Evolutionary conservation across 2,888 invertebrate species (phyloP).

Genomic region (Amphipoea lucens): DNA sequence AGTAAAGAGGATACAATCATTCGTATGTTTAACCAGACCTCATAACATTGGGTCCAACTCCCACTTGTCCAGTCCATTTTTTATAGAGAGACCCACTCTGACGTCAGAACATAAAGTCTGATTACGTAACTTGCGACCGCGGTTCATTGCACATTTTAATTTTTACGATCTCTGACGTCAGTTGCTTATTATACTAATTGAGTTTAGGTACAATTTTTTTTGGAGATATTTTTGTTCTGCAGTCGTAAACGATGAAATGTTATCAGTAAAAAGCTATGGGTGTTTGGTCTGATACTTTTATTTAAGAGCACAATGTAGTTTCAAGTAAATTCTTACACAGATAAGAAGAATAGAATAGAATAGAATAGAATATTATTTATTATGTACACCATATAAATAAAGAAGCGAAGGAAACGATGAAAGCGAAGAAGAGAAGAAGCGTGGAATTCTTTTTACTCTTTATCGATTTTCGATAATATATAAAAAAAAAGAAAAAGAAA

Average conservation of each 20-base stretch:
- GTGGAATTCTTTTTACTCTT: not conserved
- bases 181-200: constrained; percentile 27
- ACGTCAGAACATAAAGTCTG: constrained; percentile 47
- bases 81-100: constrained; percentile 29
- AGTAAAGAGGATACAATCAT: constrained; percentile 24
- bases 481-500: too few species aligned
- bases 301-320: not conserved
- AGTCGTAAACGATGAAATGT: not conserved
- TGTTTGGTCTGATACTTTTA: too few species aligned
- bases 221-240: not conserved
- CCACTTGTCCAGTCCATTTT: constrained; percentile 52
- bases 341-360: not conserved
- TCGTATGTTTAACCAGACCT: constrained; percentile 19
- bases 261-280: not conserved
- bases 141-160: constrained; percentile 57
- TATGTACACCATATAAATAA: too few species aligned
- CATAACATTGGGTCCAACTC: constrained; percentile 20
- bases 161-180: constrained; percentile 41
- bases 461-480: not conserved
- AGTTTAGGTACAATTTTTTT: not conserved
- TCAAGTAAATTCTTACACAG: not conserved
- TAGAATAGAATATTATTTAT: too few species aligned
- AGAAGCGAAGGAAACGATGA: too few species aligned
- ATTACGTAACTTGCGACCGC: constrained; percentile 49
- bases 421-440: too few species aligned